A percentile compares a stretch with the other conserved stretches of the same genome.
Conservation (phyloP, 92 coral and sea anemone genomes). For the Scolanthus callimorphus region DNA sequence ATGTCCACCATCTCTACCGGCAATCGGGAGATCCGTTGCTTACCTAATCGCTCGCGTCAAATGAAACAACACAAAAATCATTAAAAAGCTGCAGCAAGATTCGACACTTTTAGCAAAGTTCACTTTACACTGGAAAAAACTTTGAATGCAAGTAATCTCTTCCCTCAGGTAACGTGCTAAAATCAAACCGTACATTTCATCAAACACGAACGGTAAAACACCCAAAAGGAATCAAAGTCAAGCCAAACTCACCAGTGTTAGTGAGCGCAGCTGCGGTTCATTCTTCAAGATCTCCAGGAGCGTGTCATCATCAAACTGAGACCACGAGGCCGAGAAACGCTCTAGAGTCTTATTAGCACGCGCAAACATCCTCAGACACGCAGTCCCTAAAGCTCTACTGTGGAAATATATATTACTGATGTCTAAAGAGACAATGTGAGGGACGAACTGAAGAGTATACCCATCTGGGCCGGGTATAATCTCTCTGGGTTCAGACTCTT, state of each 20-base stretch:
- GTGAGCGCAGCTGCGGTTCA: slow-evolving; percentile 44
- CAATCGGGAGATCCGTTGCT: no score
- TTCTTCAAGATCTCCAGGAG: slow-evolving; percentile 45
- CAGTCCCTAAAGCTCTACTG: slow-evolving; percentile 54
- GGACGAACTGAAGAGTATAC: slow-evolving; percentile 13
- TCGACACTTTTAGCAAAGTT: no score
- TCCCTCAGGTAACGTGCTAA: no score
- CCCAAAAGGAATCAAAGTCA: no score
- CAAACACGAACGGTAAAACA: no score
- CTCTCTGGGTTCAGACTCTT: no score
- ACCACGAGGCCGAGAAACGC: slow-evolving; percentile 60
- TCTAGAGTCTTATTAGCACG: slow-evolving; percentile 36
- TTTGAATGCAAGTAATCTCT: no score
- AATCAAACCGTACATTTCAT: no score
- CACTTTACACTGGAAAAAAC: no score
- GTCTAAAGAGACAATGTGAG: slow-evolving; percentile 59
- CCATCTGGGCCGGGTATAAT: not conserved
- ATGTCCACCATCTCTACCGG: no score
- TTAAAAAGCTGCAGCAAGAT: not conserved
- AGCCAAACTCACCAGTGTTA: slow-evolving; percentile 71
- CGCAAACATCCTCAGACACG: slow-evolving; percentile 64
- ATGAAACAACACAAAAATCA: not conserved
- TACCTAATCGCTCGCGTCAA: not conserved
- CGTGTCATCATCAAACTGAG: slow-evolving; percentile 61
- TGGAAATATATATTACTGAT: slow-evolving; percentile 55